These are phyloP conservation scores for Epinotia brunnichana DNA, from an alignment of 2,888 invertebrate species.

Conservation along the genomic window DNA sequence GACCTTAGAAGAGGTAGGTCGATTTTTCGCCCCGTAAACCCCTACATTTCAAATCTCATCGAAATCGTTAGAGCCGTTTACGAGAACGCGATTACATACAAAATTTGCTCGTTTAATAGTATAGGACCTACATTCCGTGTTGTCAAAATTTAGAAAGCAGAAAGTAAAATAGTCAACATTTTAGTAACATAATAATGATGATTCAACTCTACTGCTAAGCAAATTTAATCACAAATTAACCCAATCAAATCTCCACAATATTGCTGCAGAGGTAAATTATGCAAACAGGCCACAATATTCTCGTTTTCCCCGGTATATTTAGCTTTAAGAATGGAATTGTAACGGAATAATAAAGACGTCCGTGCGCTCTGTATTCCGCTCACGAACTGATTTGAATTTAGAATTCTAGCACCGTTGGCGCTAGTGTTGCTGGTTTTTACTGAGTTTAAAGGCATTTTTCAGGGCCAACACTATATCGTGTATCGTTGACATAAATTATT, in stretches of 20 bases:
- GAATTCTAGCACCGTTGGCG: constrained; percentile 70
- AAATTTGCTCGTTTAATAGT: no score
- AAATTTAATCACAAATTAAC: constrained; percentile 40
- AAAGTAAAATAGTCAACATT: no score
- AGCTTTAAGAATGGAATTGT: constrained; percentile 75
- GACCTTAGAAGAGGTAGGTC: no score
- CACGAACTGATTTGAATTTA: constrained; percentile 82
- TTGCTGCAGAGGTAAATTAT: constrained; percentile 70
- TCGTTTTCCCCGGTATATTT: constrained; percentile 77
- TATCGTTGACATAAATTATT: no score
- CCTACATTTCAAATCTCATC: no score
- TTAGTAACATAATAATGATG: no score
- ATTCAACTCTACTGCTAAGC: background rate
- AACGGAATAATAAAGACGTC: constrained; percentile 78
- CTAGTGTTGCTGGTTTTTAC: constrained; percentile 55
- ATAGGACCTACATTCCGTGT: no score
- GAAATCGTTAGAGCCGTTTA: no score
- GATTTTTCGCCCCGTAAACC: no score
- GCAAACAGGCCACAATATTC: constrained; percentile 71
- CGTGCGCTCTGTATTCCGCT: constrained; percentile 72
- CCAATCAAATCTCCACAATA: constrained; percentile 59
- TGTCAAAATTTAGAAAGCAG: no score
- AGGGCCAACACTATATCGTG: no score
- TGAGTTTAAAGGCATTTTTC: constrained; percentile 49
- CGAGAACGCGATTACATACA: no score